phyloP scores from a whole-genome alignment of 2,797 vertebrate species.

The Pachyuromys duprasi region DNA sequence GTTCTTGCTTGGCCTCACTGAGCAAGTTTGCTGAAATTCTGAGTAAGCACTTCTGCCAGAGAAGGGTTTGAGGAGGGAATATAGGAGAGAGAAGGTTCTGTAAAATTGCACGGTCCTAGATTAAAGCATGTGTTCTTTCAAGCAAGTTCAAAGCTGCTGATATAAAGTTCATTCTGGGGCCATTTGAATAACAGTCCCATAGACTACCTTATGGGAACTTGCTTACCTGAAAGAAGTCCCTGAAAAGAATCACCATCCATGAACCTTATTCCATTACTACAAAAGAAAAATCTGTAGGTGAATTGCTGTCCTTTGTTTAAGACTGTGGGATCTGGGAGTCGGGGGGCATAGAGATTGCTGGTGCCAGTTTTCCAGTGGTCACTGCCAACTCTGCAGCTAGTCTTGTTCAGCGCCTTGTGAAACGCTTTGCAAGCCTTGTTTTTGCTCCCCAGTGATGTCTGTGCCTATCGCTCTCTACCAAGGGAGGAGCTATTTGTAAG shows the following conservation, averaged over 20 bases:
- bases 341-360: background rate
- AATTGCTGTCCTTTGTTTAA: background rate
- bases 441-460: background rate
- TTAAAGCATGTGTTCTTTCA: background rate
- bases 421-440: background rate
- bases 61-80: background rate
- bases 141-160: background rate
- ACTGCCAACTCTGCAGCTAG: background rate
- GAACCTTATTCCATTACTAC: background rate
- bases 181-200: background rate
- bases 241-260: background rate
- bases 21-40: background rate
- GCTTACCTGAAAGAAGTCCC: constrained; percentile 11
- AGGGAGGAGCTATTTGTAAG: background rate
- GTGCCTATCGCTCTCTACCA: background rate
- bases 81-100: background rate
- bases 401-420: background rate
- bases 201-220: background rate
- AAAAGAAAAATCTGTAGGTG: background rate
- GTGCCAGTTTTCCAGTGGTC: background rate
- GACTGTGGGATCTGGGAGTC: background rate
- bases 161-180: background rate
- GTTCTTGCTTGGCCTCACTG: background rate
- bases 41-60: constrained; percentile 32
- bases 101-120: background rate